Evolutionary conservation across 1,140 invertebrate species (phyloP).

Genomic region (Pollicipes pollicipes): DNA sequence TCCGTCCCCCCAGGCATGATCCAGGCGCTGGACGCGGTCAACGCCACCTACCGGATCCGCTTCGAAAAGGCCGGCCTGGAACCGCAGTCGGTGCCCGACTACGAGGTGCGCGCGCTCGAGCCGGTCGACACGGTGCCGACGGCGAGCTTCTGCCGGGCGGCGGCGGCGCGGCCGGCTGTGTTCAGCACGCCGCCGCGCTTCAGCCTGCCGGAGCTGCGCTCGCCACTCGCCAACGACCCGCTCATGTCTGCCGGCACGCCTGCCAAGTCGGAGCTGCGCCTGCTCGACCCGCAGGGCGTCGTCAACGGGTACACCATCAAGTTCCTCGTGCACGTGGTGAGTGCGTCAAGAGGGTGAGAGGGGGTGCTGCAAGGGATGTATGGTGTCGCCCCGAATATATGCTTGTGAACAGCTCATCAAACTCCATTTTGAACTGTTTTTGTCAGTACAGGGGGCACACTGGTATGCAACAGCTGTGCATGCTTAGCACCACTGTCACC

Average conservation of each 20-base stretch:
- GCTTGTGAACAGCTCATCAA: too few relatives aligned
- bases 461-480: too few relatives aligned
- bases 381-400: too few relatives aligned
- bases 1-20: constrained; percentile 31
- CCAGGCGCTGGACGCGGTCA: constrained; percentile 91
- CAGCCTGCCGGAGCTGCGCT: background rate
- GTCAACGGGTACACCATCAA: constrained; percentile 2
- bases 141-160: background rate
- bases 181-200: background rate
- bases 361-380: too few relatives aligned
- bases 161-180: background rate
- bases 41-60: constrained; percentile 91
- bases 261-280: background rate
- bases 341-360: background rate
- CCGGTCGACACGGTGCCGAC: background rate
- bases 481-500: too few relatives aligned
- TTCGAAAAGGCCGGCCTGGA: constrained; percentile 86
- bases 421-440: too few relatives aligned
- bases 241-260: background rate
- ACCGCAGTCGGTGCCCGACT: constrained; percentile 90
- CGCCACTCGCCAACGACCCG: background rate
- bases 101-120: constrained; percentile 57
- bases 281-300: background rate
- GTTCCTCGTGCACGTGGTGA: background rate
- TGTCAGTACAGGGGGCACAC: too few relatives aligned